Conservation (phyloP, 2,797 vertebrate species). For the Heterohyrax brucei region DNA sequence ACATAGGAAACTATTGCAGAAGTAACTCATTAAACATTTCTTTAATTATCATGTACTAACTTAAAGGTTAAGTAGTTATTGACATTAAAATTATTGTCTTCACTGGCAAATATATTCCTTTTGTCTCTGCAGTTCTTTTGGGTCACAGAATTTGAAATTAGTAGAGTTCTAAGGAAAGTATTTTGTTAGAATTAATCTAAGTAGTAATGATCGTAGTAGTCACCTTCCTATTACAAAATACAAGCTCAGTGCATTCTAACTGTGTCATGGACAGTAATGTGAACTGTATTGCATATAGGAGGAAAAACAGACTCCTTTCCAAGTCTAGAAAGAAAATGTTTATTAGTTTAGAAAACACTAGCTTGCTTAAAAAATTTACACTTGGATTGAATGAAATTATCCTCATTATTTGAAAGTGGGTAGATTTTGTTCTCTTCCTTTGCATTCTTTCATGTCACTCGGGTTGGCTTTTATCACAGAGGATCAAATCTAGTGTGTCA, state of each 20-base stretch:
- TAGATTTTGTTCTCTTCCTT: neutral
- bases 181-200: conserved; percentile 19
- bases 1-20: neutral
- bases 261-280: neutral
- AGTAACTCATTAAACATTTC: conserved; percentile 16
- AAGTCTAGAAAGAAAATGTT: neutral
- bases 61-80: neutral
- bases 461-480: conserved; percentile 27
- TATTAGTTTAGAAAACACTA: neutral
- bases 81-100: conserved; percentile 10
- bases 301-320: neutral
- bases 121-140: conserved; percentile 7
- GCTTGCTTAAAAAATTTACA: neutral
- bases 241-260: conserved; percentile 38
- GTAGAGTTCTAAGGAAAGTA: neutral
- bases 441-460: neutral
- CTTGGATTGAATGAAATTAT: neutral
- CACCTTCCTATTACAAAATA: conserved; percentile 42
- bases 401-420: conserved; percentile 1
- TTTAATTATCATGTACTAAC: neutral
- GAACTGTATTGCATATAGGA: neutral
- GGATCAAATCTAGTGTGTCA: neutral
- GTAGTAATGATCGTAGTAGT: neutral
- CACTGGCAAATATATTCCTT: neutral
- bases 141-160: conserved; percentile 20